Evolutionary conservation across 2,888 invertebrate species (phyloP), one percentile per base, ranked within the genome.

Genomic region (Thereva nobilitata): DNA sequence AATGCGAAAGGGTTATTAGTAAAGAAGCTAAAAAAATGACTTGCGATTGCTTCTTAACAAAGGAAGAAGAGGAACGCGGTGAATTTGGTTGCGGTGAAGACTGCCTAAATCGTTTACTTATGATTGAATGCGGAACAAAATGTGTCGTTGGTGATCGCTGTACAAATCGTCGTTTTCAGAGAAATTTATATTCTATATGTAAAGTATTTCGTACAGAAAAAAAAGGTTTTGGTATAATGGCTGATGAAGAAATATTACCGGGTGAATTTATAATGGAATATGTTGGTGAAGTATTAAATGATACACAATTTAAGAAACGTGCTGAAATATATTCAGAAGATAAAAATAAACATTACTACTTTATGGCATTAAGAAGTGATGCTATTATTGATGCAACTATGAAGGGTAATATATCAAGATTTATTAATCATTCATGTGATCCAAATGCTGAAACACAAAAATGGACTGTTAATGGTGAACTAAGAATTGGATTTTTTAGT

Each of bases 371-470:
- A 53, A 90, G 95, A 77, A 91, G 93, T 1, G 95, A 97, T 80
- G 89, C 92, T 69, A 89, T 95, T 66, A 98, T 99, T 68, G 99
- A 99, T 82, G 99, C 99, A 2, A 98, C 98, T 0, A 82, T 87
- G 73, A 95, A 93, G 80, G 99, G 99, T 41, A 99, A 97, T 78
- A 89, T 94, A 68, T 97, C 98, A 0, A 85, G 99, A 47, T 99
- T 98, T 77, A 97, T 99, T 73, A 99, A 99, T 81, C 99, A 99
- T 79, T 97, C 97, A 53, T 99, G 99, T 79, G 96, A 97, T 74
- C 99, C 99, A 0, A 99, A 99, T 80, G 93, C 97, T 4, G 96
- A 96, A 82, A 98, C 98, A 0, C 97, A 99, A 82, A 99, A 99
- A 82, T 95, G 94, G 94, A 94, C 93, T 0, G 94, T 94, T 0